phyloP scores from a whole-genome alignment of 1,140 invertebrate genomes.

The Linepithema humile region DNA sequence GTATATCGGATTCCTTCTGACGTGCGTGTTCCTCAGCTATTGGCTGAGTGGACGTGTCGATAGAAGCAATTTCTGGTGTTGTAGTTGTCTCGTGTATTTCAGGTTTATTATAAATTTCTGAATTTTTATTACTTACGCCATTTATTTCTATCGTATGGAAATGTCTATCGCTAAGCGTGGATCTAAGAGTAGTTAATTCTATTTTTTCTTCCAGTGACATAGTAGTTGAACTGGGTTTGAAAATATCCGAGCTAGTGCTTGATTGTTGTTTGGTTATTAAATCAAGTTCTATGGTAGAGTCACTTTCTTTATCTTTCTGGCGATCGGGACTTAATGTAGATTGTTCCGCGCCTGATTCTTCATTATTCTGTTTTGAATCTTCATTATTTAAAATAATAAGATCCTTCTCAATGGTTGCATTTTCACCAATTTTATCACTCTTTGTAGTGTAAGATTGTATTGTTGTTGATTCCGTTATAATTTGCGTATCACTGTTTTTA shows the following conservation, averaged over 20 bases:
- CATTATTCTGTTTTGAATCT: slow-evolving; percentile 15
- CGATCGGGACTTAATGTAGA: background rate
- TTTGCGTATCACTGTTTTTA: background rate
- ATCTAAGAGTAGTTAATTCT: slow-evolving; percentile 1
- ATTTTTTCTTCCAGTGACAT: background rate
- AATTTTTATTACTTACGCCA: background rate
- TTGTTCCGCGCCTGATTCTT: background rate
- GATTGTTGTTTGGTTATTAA: slow-evolving; percentile 8
- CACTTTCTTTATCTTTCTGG: background rate
- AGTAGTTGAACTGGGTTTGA: background rate
- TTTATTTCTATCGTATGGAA: slow-evolving; percentile 49
- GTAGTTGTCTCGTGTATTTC: slow-evolving; percentile 13
- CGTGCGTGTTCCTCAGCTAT: background rate
- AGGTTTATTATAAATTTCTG: background rate
- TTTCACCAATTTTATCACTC: slow-evolving; percentile 8
- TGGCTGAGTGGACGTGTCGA: background rate
- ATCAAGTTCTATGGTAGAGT: background rate
- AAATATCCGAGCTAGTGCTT: background rate
- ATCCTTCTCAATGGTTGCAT: background rate
- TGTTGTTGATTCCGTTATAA: slow-evolving; percentile 19
- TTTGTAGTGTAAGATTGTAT: background rate
- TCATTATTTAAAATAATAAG: slow-evolving; percentile 18
- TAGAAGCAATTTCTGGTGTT: background rate
- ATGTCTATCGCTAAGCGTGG: background rate
- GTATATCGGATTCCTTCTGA: background rate